Base-by-base conservation (phyloP, 2,797 vertebrate genomes). In the Falco naumanni region DNA sequence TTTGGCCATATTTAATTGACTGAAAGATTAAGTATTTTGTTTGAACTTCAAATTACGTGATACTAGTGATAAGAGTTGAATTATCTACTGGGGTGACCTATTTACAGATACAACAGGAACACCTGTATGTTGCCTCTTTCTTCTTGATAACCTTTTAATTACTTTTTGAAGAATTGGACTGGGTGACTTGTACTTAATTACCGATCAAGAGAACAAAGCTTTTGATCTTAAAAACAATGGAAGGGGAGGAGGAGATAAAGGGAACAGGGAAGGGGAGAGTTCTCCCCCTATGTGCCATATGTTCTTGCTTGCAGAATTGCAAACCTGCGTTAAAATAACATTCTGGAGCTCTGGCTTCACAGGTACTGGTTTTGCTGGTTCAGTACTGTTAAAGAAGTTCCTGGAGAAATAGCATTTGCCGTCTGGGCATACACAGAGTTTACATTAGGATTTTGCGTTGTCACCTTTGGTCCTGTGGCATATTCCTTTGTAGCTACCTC, bases 131-230 rank as follows among this genome's bases (percentile, higher is more conserved):
- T 5, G 12, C 45, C 25, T 85, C 41, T 39, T 84, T 28, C 59
- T 79, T 34, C 29, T 50, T 50, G 84, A 93, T 97, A 95, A 95
- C 94, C 92, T 92, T 93, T 95, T 86, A 91, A 94, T 94, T 95
- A 78, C 37, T 84, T 70, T 57, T 50, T 14, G 43, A 72, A 60
- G 75, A 90, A 89, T 48, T 51, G 50, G 77, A 31, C 34, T 25
- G 34, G 72, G 53, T 65, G 64, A 77, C 70, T 65, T 54, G 86
- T 43, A 17, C 53, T 91, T 94, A 85, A 95, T 95, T 89, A 93
- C 75, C 76, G 81, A 64, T 89, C 77, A 80, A 59, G 71, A 93
- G 74, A 80, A 31, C 24, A 17, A 21, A 74, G 92, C 78, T 89
- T 96, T 85, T 92, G 43, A 71, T 78, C 31, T 71, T 60, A 39